Base-by-base conservation (phyloP, 2,113 vertebrate genomes). In the Scytalopus superciliaris region DNA sequence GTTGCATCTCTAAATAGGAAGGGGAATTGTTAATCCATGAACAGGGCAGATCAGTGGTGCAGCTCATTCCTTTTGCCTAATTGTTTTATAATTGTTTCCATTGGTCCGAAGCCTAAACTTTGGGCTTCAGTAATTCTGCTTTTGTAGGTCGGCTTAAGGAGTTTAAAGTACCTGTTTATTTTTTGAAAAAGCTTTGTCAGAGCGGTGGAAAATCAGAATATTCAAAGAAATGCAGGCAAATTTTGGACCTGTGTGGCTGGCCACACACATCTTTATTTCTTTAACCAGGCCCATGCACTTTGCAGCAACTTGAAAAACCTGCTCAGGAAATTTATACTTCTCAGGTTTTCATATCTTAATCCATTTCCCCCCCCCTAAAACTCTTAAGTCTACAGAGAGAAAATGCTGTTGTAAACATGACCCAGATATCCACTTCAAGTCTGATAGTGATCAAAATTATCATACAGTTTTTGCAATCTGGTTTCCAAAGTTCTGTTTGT, bases 371-470 rank as follows among this genome's bases (percentile, higher is more conserved):
- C 35, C 5, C 7, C 67, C 72, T 24, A 55, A 75, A 96, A 49
- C 44, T 80, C 47, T 40, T n/a, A 40, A 59, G 12, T 74, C 85
- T 96, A 40, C 28, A 63, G 59, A 88, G 55, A 28, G 63, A 67
- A 93, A 88, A 80, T 19, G 42, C 52, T 88, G 88, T 67, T 94
- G 79, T 80, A 95, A 95, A 90, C 78, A 83, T 78, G 95, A 95
- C 94, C 92, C 84, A 96, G 72, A 94, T 95, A 90, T 44, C 57
- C 37, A 15, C 75, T 92, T 85, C 50, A 80, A 77, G 78, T 55
- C 72, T 95, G 87, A 67, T 69, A 93, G 90, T 62, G 75, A 94
- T 85, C 45, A 55, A 77, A 96, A 94, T 90, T 90, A 91, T 85
- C 63, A 85, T 93, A 28, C 12, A 19, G 63, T 52, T 92, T 82